Evolutionary conservation across 2,113 vertebrate genomes (phyloP).

Genomic region (Cololabis saira): DNA sequence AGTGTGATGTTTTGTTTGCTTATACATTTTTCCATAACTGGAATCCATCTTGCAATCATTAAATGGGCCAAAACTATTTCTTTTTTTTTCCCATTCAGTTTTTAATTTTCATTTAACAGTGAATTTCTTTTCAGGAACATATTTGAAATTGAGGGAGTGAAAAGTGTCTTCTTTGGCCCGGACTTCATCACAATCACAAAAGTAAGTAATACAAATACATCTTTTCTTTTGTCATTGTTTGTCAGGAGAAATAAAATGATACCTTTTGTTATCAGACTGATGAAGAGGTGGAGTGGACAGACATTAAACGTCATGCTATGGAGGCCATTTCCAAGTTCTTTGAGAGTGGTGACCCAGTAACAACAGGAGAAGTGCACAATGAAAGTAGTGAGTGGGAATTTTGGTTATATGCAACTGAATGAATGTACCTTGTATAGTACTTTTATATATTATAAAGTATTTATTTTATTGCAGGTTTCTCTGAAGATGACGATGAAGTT

Average conservation of each 20-base stretch:
- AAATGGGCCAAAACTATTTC: background rate
- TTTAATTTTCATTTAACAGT: constrained; percentile 2
- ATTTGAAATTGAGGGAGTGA: constrained; percentile 85
- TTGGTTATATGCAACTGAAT: background rate
- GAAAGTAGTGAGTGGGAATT: constrained; percentile 79
- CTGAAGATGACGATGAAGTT: constrained; percentile 85
- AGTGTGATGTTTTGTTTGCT: too few species aligned
- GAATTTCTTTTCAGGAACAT: constrained; percentile 72
- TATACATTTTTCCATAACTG: background rate
- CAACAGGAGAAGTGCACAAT: constrained; percentile 68
- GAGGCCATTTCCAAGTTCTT: constrained; percentile 79
- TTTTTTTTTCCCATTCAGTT: background rate
- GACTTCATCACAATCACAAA: constrained; percentile 87
- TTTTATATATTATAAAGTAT: background rate
- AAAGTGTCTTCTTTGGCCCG: constrained; percentile 86
- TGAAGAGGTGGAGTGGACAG: constrained; percentile 81
- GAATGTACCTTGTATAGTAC: background rate
- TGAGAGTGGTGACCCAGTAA: constrained; percentile 80
- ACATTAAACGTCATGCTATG: constrained; percentile 76
- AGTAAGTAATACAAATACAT: constrained; percentile 61
- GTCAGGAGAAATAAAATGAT: background rate
- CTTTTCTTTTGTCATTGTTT: background rate
- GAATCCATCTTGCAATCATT: background rate
- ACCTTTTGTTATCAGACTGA: constrained; percentile 69
- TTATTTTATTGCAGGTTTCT: constrained; percentile 63